phyloP scores from a whole-genome alignment of 2,797 vertebrate species.

The Synaphobranchus kaupii region DNA sequence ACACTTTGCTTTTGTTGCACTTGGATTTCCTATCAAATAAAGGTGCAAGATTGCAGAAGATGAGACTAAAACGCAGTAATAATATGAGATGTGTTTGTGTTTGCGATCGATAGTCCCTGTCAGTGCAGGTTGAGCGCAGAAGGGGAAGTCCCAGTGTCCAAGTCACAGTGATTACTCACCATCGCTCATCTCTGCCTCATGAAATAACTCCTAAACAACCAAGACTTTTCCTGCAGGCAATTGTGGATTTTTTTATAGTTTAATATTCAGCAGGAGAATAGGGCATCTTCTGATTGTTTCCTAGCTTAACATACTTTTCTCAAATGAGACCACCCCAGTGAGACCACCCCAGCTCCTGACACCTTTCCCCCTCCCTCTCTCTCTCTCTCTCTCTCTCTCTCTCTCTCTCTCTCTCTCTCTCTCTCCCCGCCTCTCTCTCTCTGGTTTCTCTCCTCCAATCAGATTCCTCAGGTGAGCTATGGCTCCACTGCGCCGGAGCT shows the following conservation, averaged over 20 bases:
- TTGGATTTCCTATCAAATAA: background rate
- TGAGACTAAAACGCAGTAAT: background rate
- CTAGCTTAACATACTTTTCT: conserved; percentile 5
- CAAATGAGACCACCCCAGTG: too few relatives aligned
- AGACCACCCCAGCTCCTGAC: background rate
- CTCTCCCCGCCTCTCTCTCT: background rate
- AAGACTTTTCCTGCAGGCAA: background rate
- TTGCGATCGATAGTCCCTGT: background rate
- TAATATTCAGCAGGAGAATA: background rate
- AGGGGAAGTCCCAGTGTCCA: background rate
- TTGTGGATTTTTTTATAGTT: background rate
- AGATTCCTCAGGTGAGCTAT: conserved; percentile 99
- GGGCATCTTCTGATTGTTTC: background rate
- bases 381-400: background rate
- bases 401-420: background rate
- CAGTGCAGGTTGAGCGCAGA: background rate
- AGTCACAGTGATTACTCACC: background rate
- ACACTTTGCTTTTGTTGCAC: background rate
- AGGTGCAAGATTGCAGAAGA: background rate
- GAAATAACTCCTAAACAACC: background rate
- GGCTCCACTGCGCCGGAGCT: conserved; percentile 96
- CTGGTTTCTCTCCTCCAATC: conserved; percentile 23
- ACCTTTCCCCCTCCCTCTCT: background rate
- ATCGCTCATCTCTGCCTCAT: background rate
- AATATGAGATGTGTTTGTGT: background rate